phyloP scores from a whole-genome alignment of 2,797 vertebrate genomes.

The Vireo griseus region DNA sequence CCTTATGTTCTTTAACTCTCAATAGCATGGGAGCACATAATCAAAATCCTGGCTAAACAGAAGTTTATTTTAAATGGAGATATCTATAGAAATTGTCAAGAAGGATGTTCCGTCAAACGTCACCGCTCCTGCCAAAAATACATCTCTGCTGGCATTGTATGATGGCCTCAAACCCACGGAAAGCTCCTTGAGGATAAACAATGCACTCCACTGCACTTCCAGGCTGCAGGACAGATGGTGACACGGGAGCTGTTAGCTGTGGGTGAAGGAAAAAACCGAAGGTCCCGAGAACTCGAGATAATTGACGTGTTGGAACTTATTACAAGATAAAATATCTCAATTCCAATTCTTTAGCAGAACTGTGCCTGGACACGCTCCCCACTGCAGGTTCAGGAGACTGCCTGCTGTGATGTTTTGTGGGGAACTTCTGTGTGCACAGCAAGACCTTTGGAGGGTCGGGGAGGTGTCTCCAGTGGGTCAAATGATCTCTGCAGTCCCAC shows the following conservation, averaged over 20 bases:
- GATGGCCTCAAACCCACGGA: not conserved
- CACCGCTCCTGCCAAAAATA: slow-evolving; percentile 27
- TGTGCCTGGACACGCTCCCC: not conserved
- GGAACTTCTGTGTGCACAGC: not conserved
- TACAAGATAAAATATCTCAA: not conserved
- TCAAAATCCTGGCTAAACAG: not conserved
- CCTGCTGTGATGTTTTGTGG: not conserved
- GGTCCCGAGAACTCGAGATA: not conserved
- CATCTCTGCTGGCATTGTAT: not conserved
- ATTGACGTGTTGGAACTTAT: not conserved
- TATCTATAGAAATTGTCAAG: slow-evolving; percentile 13
- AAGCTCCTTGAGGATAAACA: not conserved
- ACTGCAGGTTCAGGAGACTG: not conserved
- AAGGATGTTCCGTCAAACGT: slow-evolving; percentile 1
- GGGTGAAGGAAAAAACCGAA: not conserved
- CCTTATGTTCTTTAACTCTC: not conserved
- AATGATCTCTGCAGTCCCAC: not conserved
- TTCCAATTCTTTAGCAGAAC: not conserved
- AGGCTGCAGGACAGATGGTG: not conserved
- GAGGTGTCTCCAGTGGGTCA: not conserved
- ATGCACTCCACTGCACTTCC: not conserved
- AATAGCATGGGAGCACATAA: not conserved
- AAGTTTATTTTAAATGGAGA: slow-evolving; percentile 38
- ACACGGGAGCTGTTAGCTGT: not conserved
- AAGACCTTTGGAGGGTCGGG: not conserved